Base-by-base conservation (phyloP, 2,797 vertebrate genomes). In the Vultur gryphus region DNA sequence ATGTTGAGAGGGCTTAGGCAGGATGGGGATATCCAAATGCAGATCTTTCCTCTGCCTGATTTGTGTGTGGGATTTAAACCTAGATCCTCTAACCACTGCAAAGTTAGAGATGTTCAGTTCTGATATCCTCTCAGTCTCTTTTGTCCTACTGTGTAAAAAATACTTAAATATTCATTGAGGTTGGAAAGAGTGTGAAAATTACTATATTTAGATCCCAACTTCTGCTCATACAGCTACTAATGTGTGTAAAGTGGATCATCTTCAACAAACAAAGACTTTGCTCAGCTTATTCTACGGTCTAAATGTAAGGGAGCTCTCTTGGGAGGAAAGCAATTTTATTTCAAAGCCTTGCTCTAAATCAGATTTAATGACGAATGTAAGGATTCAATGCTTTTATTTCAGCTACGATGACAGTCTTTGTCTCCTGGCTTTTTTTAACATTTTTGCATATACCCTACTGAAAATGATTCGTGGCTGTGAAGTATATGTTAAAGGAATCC, bases 91-190 rank as follows among this genome's bases (percentile, higher is more conserved):
- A 76, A 89, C 13, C 16, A 20, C 28, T 44, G 23, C 58, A 92
- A 93, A 84, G 37, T 5, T 43, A 72, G 65, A 43, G 9, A 4
- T 16, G 10, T 66, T 84, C 21, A 13, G 7, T 41, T 86, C 46
- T 51, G 26, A n/a, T 57, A 79, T 23, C 9, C 7, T 46, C 46
- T 62, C 49, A 48, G 70, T 62, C 70, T 87, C 39, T 76, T 69
- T 85, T 71, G 46, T 51, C 25, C 33, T 46, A 33, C 41, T n/a
- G 49, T 62, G 85, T 28, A 91, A 85, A 90, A 90, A 84, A 19
- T 35, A 59, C 24, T 96, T 79, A 87, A 92, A 92, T 90, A 94
- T 93, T 86, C 49, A 90, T 79, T 69, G 51, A 84, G 33, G 5
- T 93, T 92, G 37, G 69, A 62, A 35, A 87, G 67, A 70, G 59